Base-by-base conservation (phyloP, 2,797 vertebrate genomes). In the Vipera ursinii region DNA sequence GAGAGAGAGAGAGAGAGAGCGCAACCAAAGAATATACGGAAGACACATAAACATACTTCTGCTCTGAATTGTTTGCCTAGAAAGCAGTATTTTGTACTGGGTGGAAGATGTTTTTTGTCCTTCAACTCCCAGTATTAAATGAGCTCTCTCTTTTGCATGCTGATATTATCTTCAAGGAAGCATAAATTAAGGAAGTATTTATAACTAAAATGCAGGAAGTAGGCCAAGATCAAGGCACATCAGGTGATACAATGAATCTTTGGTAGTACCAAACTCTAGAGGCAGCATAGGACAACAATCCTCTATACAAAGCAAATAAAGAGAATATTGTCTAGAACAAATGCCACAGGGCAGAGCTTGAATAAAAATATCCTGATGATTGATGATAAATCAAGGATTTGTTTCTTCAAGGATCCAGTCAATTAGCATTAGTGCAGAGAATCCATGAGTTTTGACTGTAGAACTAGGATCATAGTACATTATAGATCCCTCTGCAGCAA, bases 141-240 rank as follows among this genome's bases (percentile, higher is more conserved):
- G 44, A 86, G 56, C 17, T 85, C 48, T 51, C 57, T 48, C 55
- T 69, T 3, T 51, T 55, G 5, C 28, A 1, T 20, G 92, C 96
- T 92, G 95, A 91, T 91, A 44, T 10, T 95, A 96, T 96, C 96
- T 95, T 94, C 82, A 91, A 87, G 93, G 1, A 93, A 89, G 95
- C 65, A 93, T 94, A 93, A 95, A 61, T 9, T 12, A n/a, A 10
- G 0, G 26, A 53, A 73, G 53, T n/a, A 3, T 24, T 73, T 55
- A 55, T 85, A 63, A 48, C 32, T 88, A 59, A 88, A 91, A 91
- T 90, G 44, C 78, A 92, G 88, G 89, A 90, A 88, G 92, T 60
- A 91, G 87, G 55, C 5, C 1, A 56, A 51, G 22, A 65, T 88
- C 87, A 65, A 59, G 90, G n/a, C 69, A 12, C 63, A 86, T n/a